phyloP scores from a whole-genome alignment of 1,140 invertebrate species.

The Melipona quadrifasciata region DNA sequence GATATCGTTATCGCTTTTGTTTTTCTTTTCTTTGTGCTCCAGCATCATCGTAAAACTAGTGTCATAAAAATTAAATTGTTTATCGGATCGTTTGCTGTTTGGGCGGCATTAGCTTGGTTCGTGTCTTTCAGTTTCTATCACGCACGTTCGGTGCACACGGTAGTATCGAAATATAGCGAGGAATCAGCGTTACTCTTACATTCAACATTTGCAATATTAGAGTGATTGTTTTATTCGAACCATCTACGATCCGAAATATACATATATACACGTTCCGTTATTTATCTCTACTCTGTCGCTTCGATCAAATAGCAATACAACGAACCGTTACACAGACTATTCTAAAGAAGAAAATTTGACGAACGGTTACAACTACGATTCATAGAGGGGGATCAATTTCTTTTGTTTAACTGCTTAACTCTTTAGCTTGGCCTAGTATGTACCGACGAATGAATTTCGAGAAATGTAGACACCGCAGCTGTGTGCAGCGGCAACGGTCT shows the following conservation, averaged over 20 bases:
- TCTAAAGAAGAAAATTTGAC: conserved; percentile 4
- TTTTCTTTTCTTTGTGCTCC: neutral
- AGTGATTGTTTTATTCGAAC: neutral
- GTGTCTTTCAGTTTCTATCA: neutral
- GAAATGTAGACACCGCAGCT: neutral
- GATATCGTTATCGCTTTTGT: neutral
- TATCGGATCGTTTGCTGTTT: neutral
- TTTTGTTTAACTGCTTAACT: neutral
- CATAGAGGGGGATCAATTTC: neutral
- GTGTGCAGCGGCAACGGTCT: neutral
- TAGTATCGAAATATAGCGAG: neutral
- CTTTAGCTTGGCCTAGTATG: neutral
- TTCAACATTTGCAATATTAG: neutral
- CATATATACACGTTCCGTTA: neutral
- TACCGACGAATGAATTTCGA: neutral
- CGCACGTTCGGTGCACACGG: neutral
- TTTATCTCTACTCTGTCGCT: conserved; percentile 6
- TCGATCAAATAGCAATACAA: neutral
- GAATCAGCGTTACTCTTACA: neutral
- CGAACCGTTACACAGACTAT: conserved; percentile 20
- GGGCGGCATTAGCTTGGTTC: neutral
- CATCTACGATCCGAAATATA: neutral
- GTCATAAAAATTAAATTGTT: neutral
- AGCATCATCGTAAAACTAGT: neutral
- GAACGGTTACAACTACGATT: neutral